These are phyloP conservation scores for Regulus satrapa DNA, from an alignment of 2,113 vertebrate species.

Conservation along the genomic window DNA sequence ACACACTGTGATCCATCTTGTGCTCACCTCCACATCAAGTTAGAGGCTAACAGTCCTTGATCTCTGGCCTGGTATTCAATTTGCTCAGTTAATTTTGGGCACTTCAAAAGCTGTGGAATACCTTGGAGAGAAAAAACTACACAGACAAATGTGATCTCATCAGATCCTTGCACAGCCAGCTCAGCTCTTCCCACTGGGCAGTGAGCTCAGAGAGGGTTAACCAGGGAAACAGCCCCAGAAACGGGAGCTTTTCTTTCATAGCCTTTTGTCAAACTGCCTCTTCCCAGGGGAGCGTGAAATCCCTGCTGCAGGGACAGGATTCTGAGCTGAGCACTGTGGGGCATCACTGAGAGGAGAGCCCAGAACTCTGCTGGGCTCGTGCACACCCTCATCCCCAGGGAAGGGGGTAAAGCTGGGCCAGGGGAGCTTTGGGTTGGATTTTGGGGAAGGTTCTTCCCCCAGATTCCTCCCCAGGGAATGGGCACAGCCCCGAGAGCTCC, in stretches of 20 bases:
- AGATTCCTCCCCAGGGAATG: not conserved
- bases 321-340: accelerated
- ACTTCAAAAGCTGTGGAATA: not conserved
- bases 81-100: not conserved
- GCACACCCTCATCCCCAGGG: not conserved
- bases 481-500: not conserved
- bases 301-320: not conserved
- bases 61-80: not conserved
- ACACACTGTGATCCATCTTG: not conserved
- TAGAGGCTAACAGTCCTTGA: not conserved
- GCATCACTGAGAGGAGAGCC: not conserved
- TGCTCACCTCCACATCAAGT: not conserved
- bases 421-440: accelerated
- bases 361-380: not conserved
- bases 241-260: not conserved
- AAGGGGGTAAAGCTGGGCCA: not conserved
- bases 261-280: not conserved
- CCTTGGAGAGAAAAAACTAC: not conserved
- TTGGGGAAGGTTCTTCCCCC: not conserved
- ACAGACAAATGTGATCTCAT: not conserved
- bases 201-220: not conserved
- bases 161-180: not conserved
- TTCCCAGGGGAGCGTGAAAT: not conserved
- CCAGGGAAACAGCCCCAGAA: not conserved
- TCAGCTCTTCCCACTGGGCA: not conserved